Evolutionary conservation across 2,797 vertebrate genomes (phyloP).

Genomic region (Chiroxiphia lanceolata): DNA sequence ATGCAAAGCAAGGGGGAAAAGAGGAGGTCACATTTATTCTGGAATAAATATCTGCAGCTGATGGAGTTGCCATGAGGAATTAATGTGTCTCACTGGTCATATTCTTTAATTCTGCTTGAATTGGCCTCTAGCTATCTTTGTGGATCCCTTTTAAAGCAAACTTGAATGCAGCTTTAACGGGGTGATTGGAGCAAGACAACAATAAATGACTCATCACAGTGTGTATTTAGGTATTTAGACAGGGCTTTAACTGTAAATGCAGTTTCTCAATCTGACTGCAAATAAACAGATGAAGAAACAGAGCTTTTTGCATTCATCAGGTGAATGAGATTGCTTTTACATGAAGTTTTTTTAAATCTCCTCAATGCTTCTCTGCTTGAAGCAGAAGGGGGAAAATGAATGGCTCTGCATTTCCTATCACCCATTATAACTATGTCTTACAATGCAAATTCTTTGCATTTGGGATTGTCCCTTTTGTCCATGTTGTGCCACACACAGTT

Average conservation of each 20-base stretch:
- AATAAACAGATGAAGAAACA: neutral
- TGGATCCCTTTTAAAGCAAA: conserved; percentile 1
- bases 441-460: neutral
- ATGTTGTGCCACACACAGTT: accelerated
- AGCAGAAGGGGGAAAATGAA: neutral
- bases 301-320: neutral
- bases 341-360: neutral
- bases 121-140: neutral
- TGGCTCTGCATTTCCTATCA: neutral
- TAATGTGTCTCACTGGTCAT: neutral
- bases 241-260: neutral
- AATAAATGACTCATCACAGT: conserved; percentile 6
- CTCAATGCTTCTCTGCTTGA: neutral
- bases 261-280: neutral
- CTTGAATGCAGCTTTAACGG: neutral
- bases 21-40: neutral
- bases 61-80: conserved; percentile 11
- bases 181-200: neutral
- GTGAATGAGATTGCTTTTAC: neutral
- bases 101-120: neutral
- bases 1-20: neutral
- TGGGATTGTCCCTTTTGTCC: neutral
- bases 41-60: neutral
- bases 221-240: neutral
- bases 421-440: neutral